Base-by-base conservation (phyloP, 1,140 invertebrate species). In the Pseudachorutes palmiensis region DNA sequence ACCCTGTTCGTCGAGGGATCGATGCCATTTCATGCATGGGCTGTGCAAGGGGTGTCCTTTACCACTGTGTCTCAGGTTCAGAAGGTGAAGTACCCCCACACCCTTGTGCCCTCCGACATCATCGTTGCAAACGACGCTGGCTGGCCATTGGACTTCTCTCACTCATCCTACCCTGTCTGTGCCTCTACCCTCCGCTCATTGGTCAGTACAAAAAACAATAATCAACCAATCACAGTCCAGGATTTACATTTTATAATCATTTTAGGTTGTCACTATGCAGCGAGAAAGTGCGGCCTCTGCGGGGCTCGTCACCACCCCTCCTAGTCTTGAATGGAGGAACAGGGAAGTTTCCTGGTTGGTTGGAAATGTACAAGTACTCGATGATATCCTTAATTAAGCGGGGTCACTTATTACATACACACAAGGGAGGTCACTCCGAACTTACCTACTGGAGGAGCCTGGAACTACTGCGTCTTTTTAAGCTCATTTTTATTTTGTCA, bases 1-100 rank as follows among this genome's bases (percentile, higher is more conserved):
- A 96, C 81, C 85, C 84, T 68, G 85, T 90, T 73, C 85, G 84
- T 70, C 83, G 85, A 26, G 88, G 88, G 73, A 90, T 96, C 69
- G 87, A 93, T 75, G 83, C 82, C 66, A 83, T 93, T 31, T 87
- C 90, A 24, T 94, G 92, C 77, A 86, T 96, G 67, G 45, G 85
- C 19, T 90, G 89, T 76, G 90, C 91, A 30, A 84, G 89, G 77
- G 90, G 91, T 74, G 87, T 95, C 84, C 82, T 94, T 71, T 96
- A 95, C 80, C 92, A 95, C 80, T 95, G 92, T 76, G 88, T 92
- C 84, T 85, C 88, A 48, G 92, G 94, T 77, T 82, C 86, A 1
- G 90, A 93, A 76, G 79, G 78, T 28, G 79, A 80, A 85, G 77
- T 88, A 77, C 83, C 83, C 24, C 83, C 85, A 74, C 88, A 90